Evolutionary conservation across 2,888 invertebrate species (phyloP), one percentile per base, ranked within the genome.

Genomic region (Polia nebulosa): DNA sequence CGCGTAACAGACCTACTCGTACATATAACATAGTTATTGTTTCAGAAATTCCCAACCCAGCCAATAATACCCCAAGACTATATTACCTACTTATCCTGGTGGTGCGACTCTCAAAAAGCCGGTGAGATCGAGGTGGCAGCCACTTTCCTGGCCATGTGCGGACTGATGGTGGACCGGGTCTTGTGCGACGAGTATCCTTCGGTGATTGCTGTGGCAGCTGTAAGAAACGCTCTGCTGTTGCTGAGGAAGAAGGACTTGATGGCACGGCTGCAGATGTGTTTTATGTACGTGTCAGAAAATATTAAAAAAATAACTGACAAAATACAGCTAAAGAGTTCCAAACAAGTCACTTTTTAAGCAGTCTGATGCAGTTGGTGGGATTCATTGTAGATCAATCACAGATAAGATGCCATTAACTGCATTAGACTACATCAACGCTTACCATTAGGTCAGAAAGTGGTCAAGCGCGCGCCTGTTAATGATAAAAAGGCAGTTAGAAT

Each of bases 11-110:
- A n/a, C n/a, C n/a, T n/a, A n/a, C n/a, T n/a, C n/a, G n/a, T n/a
- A n/a, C n/a, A n/a, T n/a, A n/a, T n/a, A n/a, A 6, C 3, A 15
- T 17, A 20, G 7, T n/a, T 13, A 36, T 13, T n/a, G 29, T 75
- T 72, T 3, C 88, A 95, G 95, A 87, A 87, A 62, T 94, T 91
- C 58, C 93, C 94, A 0, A 36, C 64, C 0, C 91, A 90, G 45
- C 93, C 94, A 1, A 86, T 94, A 1, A 80, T 93, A 0, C 87
- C 93, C 0, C 91, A 94, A 64, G 94, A 95, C 27, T 94, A 83
- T 71, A 92, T 94, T 59, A 81, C 87, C 0, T 94, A 93, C 70
- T 64, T 94, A 0, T 84, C 92, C 0, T 94, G 92, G 93, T 90
- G 87, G 82, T 92, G 92, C 51, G 90, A 92, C 69, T 72, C 68